Evolutionary conservation across 2,888 invertebrate species (phyloP).

Genomic region (Ametastegia equiseti): DNA sequence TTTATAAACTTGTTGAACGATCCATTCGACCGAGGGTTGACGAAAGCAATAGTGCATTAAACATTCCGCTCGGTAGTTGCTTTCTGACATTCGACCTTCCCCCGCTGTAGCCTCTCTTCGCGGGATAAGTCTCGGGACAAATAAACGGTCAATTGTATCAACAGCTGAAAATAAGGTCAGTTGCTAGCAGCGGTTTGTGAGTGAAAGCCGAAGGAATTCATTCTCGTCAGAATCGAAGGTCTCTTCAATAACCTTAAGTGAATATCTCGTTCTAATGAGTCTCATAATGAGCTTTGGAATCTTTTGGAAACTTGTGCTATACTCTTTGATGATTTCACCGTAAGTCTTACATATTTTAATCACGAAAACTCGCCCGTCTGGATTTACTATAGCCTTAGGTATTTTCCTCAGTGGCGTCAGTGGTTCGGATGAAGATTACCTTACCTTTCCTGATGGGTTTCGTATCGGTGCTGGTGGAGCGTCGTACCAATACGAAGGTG

Average conservation of each 20-base stretch:
- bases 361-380: background rate
- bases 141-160: background rate
- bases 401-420: background rate
- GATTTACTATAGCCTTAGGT: background rate
- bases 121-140: background rate
- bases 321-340: background rate
- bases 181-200: background rate
- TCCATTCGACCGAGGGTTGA: background rate
- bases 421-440: constrained; percentile 43
- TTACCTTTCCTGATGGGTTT: constrained; percentile 62
- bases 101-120: background rate
- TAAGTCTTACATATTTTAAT: background rate
- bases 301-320: background rate
- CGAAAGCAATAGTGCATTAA: background rate
- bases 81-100: background rate
- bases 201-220: background rate
- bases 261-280: too few species aligned
- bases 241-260: too few species aligned
- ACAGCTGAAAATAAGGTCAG: background rate
- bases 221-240: too few species aligned
- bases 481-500: constrained; percentile 82
- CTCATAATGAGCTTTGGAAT: background rate
- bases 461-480: constrained; percentile 74
- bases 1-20: background rate
- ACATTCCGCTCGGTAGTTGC: background rate